Evolutionary conservation across 2,888 invertebrate genomes (phyloP).

Genomic region (Luperina testacea): DNA sequence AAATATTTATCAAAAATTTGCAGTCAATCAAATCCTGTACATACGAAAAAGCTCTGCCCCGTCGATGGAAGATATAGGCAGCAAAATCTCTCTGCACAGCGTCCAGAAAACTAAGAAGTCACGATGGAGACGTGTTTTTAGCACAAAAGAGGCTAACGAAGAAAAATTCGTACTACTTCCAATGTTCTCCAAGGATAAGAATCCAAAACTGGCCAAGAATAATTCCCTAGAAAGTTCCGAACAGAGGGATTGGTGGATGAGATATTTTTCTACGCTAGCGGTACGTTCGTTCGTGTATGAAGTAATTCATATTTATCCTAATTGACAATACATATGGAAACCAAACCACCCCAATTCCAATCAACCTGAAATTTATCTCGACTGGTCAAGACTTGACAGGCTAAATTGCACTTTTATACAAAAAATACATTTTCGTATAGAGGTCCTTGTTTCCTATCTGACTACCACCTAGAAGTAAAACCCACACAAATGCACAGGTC

Average conservation of each 20-base stretch:
- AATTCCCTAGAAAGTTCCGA: conserved; percentile 48
- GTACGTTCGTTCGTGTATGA: conserved; percentile 50
- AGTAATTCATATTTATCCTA: neutral
- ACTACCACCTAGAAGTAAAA: neutral
- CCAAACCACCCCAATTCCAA: neutral
- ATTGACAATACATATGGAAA: neutral
- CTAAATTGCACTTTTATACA: neutral
- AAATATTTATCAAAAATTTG: conserved; percentile 17
- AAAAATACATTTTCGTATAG: neutral
- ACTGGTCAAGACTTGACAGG: neutral
- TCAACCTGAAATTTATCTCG: neutral
- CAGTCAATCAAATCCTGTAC: conserved; percentile 67
- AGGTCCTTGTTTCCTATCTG: neutral
- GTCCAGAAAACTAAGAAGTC: conserved; percentile 62
- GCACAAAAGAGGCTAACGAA: conserved; percentile 71
- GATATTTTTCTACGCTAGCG: conserved; percentile 75
- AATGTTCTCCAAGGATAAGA: conserved; percentile 67
- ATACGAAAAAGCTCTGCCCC: conserved; percentile 61
- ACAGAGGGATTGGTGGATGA: conserved; percentile 81
- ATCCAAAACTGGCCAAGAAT: conserved; percentile 56
- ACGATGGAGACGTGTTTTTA: conserved; percentile 72
- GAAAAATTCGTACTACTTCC: conserved; percentile 80
- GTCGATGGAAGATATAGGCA: conserved; percentile 31
- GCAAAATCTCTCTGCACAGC: conserved; percentile 41
- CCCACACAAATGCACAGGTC: neutral